A percentile compares a stretch with the other conserved stretches of the same genome.
These are phyloP conservation scores for Rhabdomys pumilio DNA, from an alignment of 2,797 vertebrate species.

Conservation along the genomic window DNA sequence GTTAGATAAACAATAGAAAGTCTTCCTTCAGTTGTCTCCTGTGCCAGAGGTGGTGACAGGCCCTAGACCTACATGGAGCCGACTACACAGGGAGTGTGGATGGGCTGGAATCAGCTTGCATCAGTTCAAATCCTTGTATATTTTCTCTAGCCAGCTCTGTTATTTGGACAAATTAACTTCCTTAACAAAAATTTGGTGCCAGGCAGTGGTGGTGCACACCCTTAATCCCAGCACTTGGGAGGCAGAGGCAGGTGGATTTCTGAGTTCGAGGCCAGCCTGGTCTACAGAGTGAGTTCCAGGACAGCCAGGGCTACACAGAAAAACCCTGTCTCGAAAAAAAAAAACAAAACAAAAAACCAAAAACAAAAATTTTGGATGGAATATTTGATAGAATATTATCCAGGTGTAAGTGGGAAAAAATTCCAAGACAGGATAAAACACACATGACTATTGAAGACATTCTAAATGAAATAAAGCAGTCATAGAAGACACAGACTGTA, in stretches of 20 bases:
- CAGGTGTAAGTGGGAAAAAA: neutral
- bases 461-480: neutral
- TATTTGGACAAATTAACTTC: slow-evolving; percentile 32
- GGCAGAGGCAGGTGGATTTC: too few species aligned
- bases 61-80: neutral
- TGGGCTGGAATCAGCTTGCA: neutral
- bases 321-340: too few species aligned
- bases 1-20: slow-evolving; percentile 11
- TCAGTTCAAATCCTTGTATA: neutral
- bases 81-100: neutral
- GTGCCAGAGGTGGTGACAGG: neutral
- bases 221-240: too few species aligned
- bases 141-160: neutral
- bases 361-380: neutral
- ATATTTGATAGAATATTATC: slow-evolving; percentile 26
- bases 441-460: slow-evolving; percentile 16
- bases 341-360: too few species aligned
- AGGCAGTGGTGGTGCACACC: too few species aligned
- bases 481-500: neutral
- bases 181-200: neutral
- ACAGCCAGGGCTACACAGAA: too few species aligned
- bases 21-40: neutral
- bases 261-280: too few species aligned
- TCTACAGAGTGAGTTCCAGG: too few species aligned
- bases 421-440: slow-evolving; percentile 7